Evolutionary conservation across 2,888 invertebrate species (phyloP).

Genomic region (Julus scanicus): DNA sequence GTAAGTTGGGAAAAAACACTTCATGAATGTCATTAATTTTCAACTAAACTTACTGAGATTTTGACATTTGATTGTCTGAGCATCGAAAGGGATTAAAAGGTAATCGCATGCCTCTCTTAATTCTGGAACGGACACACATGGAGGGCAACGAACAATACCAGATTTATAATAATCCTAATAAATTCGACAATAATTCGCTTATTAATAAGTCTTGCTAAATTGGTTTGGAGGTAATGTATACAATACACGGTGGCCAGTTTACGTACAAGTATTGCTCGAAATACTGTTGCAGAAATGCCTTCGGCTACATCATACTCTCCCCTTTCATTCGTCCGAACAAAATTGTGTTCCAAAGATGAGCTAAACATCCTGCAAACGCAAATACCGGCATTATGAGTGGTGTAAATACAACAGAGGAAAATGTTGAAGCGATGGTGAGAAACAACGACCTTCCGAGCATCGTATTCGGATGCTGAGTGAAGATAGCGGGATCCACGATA

Average conservation of each 20-base stretch:
- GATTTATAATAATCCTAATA: conserved; percentile 86
- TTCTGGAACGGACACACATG: conserved; percentile 95
- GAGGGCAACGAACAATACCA: conserved; percentile 92
- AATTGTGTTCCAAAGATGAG: conserved; percentile 80
- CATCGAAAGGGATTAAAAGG: conserved; percentile 96
- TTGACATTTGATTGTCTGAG: conserved; percentile 93
- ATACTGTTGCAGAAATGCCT: conserved; percentile 94
- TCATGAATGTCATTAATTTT: not conserved
- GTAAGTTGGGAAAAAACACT: not conserved
- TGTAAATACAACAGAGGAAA: not conserved
- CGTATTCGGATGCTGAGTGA: conserved; percentile 95
- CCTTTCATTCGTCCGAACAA: conserved; percentile 92
- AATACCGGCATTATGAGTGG: not conserved
- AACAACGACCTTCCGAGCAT: conserved; percentile 84
- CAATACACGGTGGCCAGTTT: too few relatives aligned
- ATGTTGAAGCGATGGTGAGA: not conserved
- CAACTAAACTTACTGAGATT: conserved; percentile 81
- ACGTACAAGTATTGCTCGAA: conserved; percentile 84
- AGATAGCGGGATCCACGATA: conserved; percentile 90
- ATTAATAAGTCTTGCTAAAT: too few relatives aligned
- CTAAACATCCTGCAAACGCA: conserved; percentile 84
- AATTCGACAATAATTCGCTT: conserved; percentile 42
- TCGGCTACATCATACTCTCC: conserved; percentile 98
- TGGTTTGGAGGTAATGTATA: too few relatives aligned
- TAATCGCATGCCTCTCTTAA: conserved; percentile 98